phyloP scores from a whole-genome alignment of 2,888 invertebrate genomes.

The Julus scandinavius region DNA sequence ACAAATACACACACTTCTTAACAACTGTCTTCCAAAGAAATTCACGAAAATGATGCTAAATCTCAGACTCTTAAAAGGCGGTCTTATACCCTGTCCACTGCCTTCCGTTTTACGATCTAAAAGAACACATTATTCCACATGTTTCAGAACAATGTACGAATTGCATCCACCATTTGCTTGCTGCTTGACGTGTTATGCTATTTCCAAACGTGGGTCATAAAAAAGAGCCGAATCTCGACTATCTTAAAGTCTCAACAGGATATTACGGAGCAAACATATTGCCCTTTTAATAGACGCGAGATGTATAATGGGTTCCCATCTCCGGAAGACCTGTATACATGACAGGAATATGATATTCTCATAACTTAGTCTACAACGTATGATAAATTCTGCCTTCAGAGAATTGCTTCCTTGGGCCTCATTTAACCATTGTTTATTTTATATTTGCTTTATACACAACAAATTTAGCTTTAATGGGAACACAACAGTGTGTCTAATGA shows the following conservation, averaged over 20 bases:
- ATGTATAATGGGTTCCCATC: conserved; percentile 28
- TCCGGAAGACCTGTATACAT: conserved; percentile 14
- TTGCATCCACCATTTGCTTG: background rate
- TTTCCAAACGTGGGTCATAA: background rate
- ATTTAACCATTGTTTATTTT: background rate
- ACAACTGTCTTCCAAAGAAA: conserved; percentile 33
- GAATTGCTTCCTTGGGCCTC: background rate
- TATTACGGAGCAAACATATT: conserved; percentile 13
- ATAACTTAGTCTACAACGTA: background rate
- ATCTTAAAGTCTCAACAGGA: conserved; percentile 45
- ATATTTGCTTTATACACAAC: background rate
- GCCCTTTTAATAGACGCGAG: conserved; percentile 37
- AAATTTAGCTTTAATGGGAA: background rate
- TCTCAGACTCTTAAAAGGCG: conserved; percentile 42
- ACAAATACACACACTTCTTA: background rate
- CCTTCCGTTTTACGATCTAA: background rate
- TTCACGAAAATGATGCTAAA: conserved; percentile 19
- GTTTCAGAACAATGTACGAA: conserved; percentile 37
- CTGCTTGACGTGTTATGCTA: background rate
- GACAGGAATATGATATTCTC: background rate
- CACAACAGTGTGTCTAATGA: too few relatives aligned
- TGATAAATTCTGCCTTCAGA: background rate
- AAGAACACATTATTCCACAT: conserved; percentile 46
- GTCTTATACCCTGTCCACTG: conserved; percentile 5
- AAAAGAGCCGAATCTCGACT: background rate